Conservation (phyloP, 2,797 vertebrate genomes). For the Oceanodroma leucorhoa region DNA sequence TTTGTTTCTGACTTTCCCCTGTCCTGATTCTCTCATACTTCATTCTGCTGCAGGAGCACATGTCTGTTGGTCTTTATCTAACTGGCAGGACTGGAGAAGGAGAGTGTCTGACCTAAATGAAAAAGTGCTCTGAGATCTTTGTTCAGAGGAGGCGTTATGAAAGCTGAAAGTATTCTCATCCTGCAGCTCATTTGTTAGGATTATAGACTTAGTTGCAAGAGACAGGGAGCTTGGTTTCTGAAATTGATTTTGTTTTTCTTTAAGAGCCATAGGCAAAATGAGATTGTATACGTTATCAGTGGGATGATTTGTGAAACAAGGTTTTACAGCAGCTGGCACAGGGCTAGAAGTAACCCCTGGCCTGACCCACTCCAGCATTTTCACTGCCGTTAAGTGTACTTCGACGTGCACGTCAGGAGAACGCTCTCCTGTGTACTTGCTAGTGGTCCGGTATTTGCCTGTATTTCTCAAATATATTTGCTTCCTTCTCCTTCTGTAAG, state of each 20-base stretch:
- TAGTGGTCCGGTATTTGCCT: background rate
- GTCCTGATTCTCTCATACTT: background rate
- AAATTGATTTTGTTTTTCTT: background rate
- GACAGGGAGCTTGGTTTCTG: background rate
- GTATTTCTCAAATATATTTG: background rate
- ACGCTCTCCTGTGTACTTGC: background rate
- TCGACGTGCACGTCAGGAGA: accelerated
- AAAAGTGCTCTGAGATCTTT: background rate
- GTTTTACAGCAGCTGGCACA: background rate
- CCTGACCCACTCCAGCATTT: background rate
- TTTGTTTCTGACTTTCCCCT: background rate
- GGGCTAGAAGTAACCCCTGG: background rate
- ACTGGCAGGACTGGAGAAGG: background rate
- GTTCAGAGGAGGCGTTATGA: background rate
- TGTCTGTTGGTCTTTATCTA: background rate
- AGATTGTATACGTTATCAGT: background rate
- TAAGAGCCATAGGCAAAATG: background rate
- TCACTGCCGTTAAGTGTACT: background rate
- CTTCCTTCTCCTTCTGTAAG: background rate
- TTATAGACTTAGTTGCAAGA: background rate
- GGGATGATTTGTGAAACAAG: background rate
- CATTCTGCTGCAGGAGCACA: background rate
- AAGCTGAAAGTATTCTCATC: background rate
- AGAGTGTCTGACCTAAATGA: background rate
- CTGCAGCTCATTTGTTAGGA: background rate